Evolutionary conservation across 2,888 invertebrate species (phyloP).

Genomic region (Mesorhabditis spiculigera): DNA sequence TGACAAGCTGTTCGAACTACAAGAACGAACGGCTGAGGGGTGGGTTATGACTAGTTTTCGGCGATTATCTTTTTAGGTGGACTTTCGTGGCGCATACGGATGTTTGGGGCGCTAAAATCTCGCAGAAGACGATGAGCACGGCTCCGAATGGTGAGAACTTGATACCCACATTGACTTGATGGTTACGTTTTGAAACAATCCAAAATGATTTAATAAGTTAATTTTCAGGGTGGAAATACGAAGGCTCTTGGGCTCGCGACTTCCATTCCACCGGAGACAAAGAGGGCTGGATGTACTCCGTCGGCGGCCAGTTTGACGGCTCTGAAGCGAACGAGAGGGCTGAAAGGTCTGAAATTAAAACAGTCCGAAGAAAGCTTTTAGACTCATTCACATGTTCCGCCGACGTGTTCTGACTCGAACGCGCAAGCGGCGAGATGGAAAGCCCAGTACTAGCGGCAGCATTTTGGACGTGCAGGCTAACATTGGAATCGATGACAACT

Average conservation of each 20-base stretch:
- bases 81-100: conserved; percentile 26
- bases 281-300: conserved; percentile 48
- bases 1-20: conserved; percentile 30
- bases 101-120: conserved; percentile 34
- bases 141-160: conserved; percentile 14
- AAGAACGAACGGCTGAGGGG: conserved; percentile 18
- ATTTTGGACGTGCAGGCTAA: neutral
- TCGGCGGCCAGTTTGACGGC: conserved; percentile 34
- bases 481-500: conserved; percentile 14
- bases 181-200: neutral
- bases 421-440: conserved; percentile 8
- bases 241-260: conserved; percentile 40
- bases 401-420: conserved; percentile 24
- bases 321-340: conserved; percentile 14
- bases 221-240: conserved; percentile 35
- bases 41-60: neutral
- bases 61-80: conserved; percentile 23
- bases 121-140: conserved; percentile 14
- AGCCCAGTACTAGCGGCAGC: too few relatives aligned
- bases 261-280: conserved; percentile 41
- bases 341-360: conserved; percentile 12
- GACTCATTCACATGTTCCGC: conserved; percentile 23
- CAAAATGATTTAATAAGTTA: neutral
- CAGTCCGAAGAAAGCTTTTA: conserved; percentile 10
- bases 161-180: neutral